Evolutionary conservation across 2,797 vertebrate species (phyloP).

Genomic region (Muscicapa striata): DNA sequence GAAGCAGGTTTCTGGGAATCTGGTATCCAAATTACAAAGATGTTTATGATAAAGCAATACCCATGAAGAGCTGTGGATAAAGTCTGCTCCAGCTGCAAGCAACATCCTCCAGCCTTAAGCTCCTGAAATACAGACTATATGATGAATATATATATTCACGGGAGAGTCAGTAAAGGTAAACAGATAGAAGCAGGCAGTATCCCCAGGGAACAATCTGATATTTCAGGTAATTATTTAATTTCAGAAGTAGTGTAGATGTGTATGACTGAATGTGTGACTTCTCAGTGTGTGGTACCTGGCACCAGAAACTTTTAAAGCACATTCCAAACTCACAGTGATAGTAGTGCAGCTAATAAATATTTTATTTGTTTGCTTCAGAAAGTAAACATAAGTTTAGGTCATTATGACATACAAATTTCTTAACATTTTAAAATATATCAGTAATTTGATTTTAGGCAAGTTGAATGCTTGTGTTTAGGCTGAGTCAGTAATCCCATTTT

Average conservation of each 20-base stretch:
- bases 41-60: background rate
- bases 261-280: background rate
- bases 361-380: background rate
- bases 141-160: background rate
- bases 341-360: background rate
- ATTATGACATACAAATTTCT: background rate
- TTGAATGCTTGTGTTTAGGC: background rate
- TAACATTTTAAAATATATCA: background rate
- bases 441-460: background rate
- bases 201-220: background rate
- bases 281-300: background rate
- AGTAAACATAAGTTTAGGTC: background rate
- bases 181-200: background rate
- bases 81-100: background rate
- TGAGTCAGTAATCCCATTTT: background rate
- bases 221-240: background rate
- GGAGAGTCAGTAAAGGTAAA: background rate
- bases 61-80: background rate
- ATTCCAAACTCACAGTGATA: background rate
- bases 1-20: background rate
- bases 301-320: background rate
- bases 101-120: background rate
- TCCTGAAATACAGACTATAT: background rate
- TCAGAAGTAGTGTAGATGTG: background rate
- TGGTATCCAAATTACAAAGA: background rate